phyloP scores from a whole-genome alignment of 2,113 vertebrate genomes.

The Emydura subglobosa region DNA sequence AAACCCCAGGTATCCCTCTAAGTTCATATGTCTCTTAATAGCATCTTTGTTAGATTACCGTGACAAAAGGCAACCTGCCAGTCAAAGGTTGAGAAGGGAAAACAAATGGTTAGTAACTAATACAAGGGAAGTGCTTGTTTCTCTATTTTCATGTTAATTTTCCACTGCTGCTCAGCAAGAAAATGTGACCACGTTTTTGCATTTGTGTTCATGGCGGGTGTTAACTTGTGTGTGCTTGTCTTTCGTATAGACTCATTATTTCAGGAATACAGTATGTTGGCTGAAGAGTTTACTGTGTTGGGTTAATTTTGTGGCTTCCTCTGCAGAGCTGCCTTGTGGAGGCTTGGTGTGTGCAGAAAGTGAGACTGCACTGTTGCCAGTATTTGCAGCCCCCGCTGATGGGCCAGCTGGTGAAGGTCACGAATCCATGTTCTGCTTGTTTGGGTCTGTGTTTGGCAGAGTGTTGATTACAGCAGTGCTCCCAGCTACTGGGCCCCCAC shows the following conservation, averaged over 20 bases:
- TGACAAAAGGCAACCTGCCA: not conserved
- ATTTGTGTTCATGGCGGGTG: not conserved
- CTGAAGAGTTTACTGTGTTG: not conserved
- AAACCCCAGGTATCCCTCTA: not conserved
- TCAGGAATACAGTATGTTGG: not conserved
- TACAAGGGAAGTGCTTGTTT: not conserved
- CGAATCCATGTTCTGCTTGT: not conserved
- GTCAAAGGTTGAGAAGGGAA: not conserved
- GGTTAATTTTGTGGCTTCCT: not conserved
- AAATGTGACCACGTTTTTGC: not conserved
- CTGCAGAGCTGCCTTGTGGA: not conserved
- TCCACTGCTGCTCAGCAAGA: not conserved
- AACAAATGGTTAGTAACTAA: not conserved
- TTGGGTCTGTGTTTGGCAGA: not conserved
- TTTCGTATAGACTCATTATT: not conserved
- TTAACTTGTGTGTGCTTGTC: not conserved
- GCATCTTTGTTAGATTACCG: not conserved
- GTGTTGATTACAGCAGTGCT: not conserved
- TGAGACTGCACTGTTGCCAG: not conserved
- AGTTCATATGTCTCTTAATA: constrained; percentile 30
- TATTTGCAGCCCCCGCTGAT: not conserved
- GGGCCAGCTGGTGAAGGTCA: not conserved
- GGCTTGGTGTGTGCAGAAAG: not conserved
- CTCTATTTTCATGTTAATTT: constrained; percentile 2
- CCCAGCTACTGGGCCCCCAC: not conserved